phyloP scores from a whole-genome alignment of 2,797 vertebrate species.

The Crocidura indochinensis region DNA sequence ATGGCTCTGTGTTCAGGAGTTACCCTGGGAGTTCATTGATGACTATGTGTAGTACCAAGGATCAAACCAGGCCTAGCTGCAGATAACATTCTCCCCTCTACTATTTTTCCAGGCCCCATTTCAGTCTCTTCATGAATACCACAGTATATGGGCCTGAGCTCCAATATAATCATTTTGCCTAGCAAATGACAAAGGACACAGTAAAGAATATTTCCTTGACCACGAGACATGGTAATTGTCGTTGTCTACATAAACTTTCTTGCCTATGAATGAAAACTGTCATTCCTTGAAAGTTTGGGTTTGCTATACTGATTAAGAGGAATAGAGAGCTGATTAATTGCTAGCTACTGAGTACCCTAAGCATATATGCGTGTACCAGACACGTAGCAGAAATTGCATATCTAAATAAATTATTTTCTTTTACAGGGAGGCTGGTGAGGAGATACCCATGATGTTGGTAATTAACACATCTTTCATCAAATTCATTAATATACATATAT shows the following conservation, averaged over 20 bases:
- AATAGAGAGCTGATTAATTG: not conserved
- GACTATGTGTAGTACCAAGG: too few relatives aligned
- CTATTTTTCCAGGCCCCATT: too few relatives aligned
- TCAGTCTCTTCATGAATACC: not conserved
- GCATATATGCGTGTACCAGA: not conserved
- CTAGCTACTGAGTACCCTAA: not conserved
- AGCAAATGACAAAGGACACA: not conserved
- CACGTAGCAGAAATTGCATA: not conserved
- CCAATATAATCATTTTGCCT: not conserved
- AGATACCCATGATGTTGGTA: not conserved
- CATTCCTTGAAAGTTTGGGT: not conserved
- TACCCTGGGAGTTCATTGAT: too few relatives aligned
- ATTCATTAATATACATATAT: not conserved
- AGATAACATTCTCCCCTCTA: too few relatives aligned
- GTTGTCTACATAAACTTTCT: not conserved
- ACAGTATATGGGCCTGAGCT: not conserved
- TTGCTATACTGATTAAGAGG: not conserved
- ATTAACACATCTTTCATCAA: not conserved
- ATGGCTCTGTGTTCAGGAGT: too few relatives aligned
- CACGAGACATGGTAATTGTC: not conserved
- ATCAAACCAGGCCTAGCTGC: too few relatives aligned
- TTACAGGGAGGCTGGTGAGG: not conserved
- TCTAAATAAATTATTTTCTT: not conserved
- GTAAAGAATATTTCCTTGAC: not conserved
- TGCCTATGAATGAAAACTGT: not conserved